phyloP scores from a whole-genome alignment of 2,888 invertebrate genomes.

The Drosophila fungiperda region DNA sequence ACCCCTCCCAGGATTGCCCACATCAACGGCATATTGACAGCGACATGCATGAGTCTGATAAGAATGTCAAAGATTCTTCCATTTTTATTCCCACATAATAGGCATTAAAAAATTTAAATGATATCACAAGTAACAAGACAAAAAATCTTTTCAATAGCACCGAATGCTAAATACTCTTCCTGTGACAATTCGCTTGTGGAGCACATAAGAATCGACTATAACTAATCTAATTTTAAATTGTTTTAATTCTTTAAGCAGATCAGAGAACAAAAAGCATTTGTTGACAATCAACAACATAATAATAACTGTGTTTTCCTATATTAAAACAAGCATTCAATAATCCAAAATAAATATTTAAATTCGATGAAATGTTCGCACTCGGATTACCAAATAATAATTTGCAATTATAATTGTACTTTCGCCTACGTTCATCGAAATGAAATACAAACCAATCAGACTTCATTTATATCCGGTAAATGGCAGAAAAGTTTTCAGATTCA shows the following conservation, averaged over 20 bases:
- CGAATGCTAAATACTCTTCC: constrained; percentile 2
- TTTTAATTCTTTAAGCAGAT: background rate
- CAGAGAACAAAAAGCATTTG: background rate
- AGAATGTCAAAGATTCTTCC: constrained; percentile 27
- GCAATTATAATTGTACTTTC: constrained; percentile 31
- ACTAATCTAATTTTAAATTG: background rate
- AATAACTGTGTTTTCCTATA: background rate
- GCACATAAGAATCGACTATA: background rate
- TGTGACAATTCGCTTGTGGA: background rate
- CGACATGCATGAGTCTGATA: constrained; percentile 19
- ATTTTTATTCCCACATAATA: constrained; percentile 22
- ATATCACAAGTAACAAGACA: constrained; percentile 12
- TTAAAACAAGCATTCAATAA: background rate
- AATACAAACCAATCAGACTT: constrained; percentile 13
- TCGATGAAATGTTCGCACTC: background rate
- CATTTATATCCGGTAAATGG: constrained; percentile 22
- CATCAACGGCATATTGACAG: constrained; percentile 58
- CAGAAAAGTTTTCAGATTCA: constrained; percentile 18
- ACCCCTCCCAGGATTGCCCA: constrained; percentile 7
- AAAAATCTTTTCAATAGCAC: too few species aligned
- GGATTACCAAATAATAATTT: constrained; percentile 12
- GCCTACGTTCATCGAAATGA: constrained; percentile 2
- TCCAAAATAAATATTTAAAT: constrained; percentile 9
- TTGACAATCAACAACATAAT: background rate
- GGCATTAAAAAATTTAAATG: constrained; percentile 32